Conservation (phyloP, 2,888 invertebrate species). For the Drosophila nigritarsus region DNA sequence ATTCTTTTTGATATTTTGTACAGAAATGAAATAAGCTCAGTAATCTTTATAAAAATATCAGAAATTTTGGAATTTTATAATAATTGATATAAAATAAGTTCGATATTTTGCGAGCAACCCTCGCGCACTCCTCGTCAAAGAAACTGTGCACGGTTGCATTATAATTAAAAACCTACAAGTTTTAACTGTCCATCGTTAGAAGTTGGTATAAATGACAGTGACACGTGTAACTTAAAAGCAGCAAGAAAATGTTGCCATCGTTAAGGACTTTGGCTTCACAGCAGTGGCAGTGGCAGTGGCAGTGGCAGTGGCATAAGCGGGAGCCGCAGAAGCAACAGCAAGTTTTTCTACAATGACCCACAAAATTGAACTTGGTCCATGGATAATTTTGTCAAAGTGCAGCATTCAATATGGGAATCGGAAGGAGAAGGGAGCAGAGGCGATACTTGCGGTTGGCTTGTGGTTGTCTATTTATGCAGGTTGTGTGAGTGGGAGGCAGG, state of each 20-base stretch:
- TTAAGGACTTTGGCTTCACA: conserved; percentile 31
- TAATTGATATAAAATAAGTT: not conserved
- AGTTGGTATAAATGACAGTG: conserved; percentile 53
- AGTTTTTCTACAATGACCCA: conserved; percentile 40
- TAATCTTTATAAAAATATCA: not conserved
- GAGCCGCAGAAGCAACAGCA: not conserved
- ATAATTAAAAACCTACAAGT: conserved; percentile 72
- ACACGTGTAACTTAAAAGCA: conserved; percentile 60
- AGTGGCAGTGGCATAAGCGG: not conserved
- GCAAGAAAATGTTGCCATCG: conserved; percentile 29
- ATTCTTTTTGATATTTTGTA: not conserved
- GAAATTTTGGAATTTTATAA: not conserved
- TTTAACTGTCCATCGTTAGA: conserved; percentile 57
- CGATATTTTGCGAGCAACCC: not conserved
- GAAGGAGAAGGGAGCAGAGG: not conserved
- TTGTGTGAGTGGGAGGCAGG: conserved; percentile 4
- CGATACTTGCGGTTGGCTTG: conserved; percentile 23
- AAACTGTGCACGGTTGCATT: conserved; percentile 31
- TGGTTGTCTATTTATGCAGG: not conserved
- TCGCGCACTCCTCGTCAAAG: conserved; percentile 16
- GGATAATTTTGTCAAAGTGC: conserved; percentile 77
- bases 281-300: conserved; percentile 1
- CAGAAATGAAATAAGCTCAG: not conserved
- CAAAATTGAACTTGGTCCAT: conserved; percentile 62
- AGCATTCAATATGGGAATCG: conserved; percentile 54